Evolutionary conservation across 2,888 invertebrate species (phyloP).

Genomic region (Geophilus truncorum): DNA sequence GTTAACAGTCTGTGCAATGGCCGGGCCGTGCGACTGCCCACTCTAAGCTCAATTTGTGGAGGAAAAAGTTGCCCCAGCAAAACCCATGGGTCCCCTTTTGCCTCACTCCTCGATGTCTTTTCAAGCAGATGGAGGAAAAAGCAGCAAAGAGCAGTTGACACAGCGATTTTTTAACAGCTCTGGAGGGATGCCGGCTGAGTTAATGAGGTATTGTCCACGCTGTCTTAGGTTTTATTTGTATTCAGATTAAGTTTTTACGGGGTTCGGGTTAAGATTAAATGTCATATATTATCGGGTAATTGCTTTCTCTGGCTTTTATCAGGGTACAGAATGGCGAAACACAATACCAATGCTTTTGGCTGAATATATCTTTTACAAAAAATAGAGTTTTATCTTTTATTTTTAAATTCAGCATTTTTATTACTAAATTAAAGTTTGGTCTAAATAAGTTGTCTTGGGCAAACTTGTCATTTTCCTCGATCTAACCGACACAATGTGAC

Average conservation of each 20-base stretch:
- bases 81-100: constrained; percentile 20
- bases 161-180: constrained; percentile 21
- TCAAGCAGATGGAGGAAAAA: background rate
- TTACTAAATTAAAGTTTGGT: too few relatives aligned
- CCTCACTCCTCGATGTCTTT: constrained; percentile 16
- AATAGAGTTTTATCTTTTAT: too few relatives aligned
- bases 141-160: constrained; percentile 25
- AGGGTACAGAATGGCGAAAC: background rate
- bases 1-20: constrained; percentile 27
- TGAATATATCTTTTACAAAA: too few relatives aligned
- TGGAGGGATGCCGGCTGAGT: background rate
- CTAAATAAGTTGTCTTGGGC: too few relatives aligned
- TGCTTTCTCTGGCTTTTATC: background rate
- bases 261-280: background rate
- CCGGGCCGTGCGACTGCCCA: background rate
- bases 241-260: constrained; percentile 11
- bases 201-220: constrained; percentile 21
- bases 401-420: too few relatives aligned
- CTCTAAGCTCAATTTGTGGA: constrained; percentile 18
- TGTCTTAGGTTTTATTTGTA: constrained; percentile 2
- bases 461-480: too few relatives aligned
- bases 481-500: too few relatives aligned
- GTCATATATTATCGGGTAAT: constrained; percentile 7
- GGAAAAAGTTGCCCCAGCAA: constrained; percentile 8
- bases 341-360: too few relatives aligned